Base-by-base conservation (phyloP, 2,888 invertebrate genomes). In the Rotaria socialis region DNA sequence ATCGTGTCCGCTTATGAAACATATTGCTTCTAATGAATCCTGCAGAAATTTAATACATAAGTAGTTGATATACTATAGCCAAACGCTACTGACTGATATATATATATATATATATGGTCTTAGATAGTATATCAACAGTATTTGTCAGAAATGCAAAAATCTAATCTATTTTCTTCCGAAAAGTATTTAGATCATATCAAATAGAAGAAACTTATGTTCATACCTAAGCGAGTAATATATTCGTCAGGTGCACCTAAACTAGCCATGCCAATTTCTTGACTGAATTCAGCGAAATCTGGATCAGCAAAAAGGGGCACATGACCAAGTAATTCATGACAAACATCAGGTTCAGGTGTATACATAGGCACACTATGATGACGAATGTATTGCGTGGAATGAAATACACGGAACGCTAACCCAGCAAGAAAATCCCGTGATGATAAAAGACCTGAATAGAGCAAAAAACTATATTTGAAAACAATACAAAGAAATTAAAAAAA, bases 301-400 rank as follows among this genome's bases (percentile, higher is more conserved):
- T 99, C 97, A 88, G 97, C 98, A 90, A 99, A 93, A 87, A 99
- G 94, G 0, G 99, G 99, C 92, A 97, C 97, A 92, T 99, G 99
- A 86, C 85, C 84, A 24, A 87, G 58, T 24, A 87, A 55, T 43
- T 86, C 84, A 85, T 86, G 86, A 84, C 87, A 88, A 52, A 90
- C 91, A 90, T 88, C 92, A 80, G 99, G 99, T 91, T 99, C 99
- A 0, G 99, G 99, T 0, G 98, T 98, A 92, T 99, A 99, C 89
- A 96, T 94, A 0, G 99, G 99, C 88, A 94, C 93, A 88, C 96
- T 96, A 88, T 95, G 94, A 92, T 99, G 99, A 8, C 99, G 93
- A 88, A 99, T 97, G 92, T 99, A 99, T 92, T 99, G 98, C 0
- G 99, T 99, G 87, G 96, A 96, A 91, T 92, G 92, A 89, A 93